phyloP scores from a whole-genome alignment of 2,888 invertebrate species.

The Watsonalla binaria region DNA sequence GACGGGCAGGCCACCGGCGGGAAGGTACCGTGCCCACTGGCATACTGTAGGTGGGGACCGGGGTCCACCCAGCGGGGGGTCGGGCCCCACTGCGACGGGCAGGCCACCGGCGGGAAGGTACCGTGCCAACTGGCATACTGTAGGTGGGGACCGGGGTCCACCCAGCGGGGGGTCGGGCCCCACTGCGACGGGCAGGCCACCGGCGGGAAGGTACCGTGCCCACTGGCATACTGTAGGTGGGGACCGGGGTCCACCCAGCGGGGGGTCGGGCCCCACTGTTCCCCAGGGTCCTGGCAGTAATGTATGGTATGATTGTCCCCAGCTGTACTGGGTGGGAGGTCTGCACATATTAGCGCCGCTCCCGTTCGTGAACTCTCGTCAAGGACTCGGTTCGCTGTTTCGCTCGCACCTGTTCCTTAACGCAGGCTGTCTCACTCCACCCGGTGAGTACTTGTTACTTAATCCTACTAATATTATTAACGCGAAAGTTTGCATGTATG shows the following conservation, averaged over 20 bases:
- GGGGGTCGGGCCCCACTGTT: background rate
- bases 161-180: too few species aligned
- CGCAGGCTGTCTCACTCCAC: constrained; percentile 85
- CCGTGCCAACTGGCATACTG: too few species aligned
- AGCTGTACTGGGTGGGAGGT: constrained; percentile 92
- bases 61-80: too few species aligned
- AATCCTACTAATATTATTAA: too few species aligned
- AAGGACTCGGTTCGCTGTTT: constrained; percentile 90
- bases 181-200: too few species aligned
- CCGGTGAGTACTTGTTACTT: constrained; percentile 35
- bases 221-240: too few species aligned
- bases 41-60: too few species aligned
- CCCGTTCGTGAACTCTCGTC: constrained; percentile 89
- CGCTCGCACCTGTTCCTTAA: constrained; percentile 94
- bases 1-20: constrained; percentile 88
- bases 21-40: too few species aligned
- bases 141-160: too few species aligned
- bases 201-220: constrained; percentile 81
- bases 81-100: too few species aligned
- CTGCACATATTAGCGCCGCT: constrained; percentile 94
- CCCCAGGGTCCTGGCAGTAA: background rate
- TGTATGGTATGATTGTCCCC: constrained; percentile 7
- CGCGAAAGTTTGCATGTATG: too few species aligned
- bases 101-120: too few species aligned
- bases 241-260: background rate